Evolutionary conservation across 2,888 invertebrate genomes (phyloP).

Genomic region (Mellilla xanthometata): DNA sequence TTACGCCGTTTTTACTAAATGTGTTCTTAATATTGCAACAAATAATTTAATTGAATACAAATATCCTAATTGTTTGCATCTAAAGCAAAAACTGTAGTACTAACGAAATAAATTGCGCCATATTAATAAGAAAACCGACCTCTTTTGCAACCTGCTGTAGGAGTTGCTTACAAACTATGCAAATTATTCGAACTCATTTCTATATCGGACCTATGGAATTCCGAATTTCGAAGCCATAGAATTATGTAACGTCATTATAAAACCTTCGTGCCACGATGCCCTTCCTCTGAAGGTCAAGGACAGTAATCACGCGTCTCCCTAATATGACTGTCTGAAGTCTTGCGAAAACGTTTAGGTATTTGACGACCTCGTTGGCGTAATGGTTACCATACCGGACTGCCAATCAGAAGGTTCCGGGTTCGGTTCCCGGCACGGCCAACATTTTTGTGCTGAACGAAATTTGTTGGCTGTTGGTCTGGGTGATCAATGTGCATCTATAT

Average conservation of each 20-base stretch:
- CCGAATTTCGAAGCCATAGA: conserved; percentile 5
- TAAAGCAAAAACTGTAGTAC: too few species aligned
- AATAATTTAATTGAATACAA: too few species aligned
- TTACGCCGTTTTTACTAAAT: too few species aligned
- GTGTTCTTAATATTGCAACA: too few species aligned
- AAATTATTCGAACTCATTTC: conserved; percentile 6
- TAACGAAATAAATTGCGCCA: not conserved
- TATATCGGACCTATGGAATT: conserved; percentile 2
- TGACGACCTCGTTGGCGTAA: too few species aligned
- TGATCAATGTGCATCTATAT: too few species aligned
- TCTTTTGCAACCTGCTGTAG: not conserved
- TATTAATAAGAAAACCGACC: not conserved
- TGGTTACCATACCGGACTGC: too few species aligned
- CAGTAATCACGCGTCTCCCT: not conserved
- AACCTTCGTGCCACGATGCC: conserved; percentile 2
- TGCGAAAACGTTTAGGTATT: not conserved
- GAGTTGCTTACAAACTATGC: conserved; percentile 5
- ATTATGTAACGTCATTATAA: conserved; percentile 5
- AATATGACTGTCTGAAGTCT: not conserved
- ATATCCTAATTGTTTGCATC: too few species aligned
- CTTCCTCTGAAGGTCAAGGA: conserved; percentile 11
- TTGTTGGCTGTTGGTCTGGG: too few species aligned
- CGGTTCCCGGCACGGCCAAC: too few species aligned
- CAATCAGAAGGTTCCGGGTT: too few species aligned
- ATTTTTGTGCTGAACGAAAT: too few species aligned